Conservation (phyloP, 2,888 invertebrate genomes). For the Acleris cristana region DNA sequence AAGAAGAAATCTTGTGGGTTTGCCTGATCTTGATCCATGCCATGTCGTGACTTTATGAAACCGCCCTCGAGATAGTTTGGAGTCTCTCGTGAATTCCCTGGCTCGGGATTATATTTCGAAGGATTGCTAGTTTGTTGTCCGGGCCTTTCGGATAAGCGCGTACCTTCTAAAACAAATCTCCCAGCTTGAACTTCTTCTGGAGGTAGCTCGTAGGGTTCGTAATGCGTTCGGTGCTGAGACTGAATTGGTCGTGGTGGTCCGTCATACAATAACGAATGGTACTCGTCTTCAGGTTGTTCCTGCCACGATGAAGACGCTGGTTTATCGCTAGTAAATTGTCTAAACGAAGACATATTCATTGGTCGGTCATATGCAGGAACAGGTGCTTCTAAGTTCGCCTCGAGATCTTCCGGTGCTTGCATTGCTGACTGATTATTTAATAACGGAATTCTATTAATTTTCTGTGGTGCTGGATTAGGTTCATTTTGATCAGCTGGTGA, state of each 20-base stretch:
- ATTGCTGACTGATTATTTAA: too few relatives aligned
- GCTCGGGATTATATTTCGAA: not conserved
- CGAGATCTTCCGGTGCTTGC: too few relatives aligned
- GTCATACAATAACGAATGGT: constrained; percentile 2
- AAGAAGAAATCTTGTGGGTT: not conserved
- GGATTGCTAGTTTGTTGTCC: not conserved
- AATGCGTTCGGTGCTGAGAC: not conserved
- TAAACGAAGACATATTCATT: not conserved
- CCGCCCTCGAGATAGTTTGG: not conserved
- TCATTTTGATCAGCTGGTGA: constrained; percentile 5
- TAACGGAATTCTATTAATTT: too few relatives aligned
- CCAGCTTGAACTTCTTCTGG: not conserved
- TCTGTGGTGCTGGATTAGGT: not conserved
- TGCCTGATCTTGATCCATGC: not conserved
- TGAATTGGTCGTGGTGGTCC: not conserved
- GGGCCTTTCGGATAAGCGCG: not conserved
- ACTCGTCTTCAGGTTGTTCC: constrained; percentile 3
- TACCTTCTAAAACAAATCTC: not conserved
- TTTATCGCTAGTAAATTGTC: not conserved
- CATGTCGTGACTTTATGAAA: not conserved
- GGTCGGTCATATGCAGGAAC: not conserved
- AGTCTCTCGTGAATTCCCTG: not conserved
- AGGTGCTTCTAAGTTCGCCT: not conserved
- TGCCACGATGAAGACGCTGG: not conserved
- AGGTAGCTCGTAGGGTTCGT: not conserved